phyloP scores from a whole-genome alignment of 92 coral and sea anemone genomes.

The Pocillopora grandis region DNA sequence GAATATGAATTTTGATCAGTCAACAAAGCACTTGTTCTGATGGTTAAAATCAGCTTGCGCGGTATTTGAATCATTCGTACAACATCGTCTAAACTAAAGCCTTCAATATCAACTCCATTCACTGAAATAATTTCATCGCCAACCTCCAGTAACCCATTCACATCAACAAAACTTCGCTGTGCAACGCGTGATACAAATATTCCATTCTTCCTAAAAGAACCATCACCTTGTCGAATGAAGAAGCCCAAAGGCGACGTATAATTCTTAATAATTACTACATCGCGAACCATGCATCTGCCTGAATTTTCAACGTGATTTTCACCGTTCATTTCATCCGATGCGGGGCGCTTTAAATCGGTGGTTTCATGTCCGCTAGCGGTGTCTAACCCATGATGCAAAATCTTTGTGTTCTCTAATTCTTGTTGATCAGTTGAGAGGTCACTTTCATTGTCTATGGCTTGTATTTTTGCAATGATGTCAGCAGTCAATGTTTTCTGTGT shows the following conservation, averaged over 20 bases:
- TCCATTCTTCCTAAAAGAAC: constrained; percentile 57
- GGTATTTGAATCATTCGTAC: constrained; percentile 94
- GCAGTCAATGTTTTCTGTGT: constrained; percentile 33
- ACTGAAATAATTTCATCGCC: constrained; percentile 94
- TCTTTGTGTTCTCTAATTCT: constrained; percentile 14
- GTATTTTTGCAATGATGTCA: constrained; percentile 45
- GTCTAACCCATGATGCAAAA: constrained; percentile 3
- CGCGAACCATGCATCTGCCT: constrained; percentile 24
- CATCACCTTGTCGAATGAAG: constrained; percentile 88
- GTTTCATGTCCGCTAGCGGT: constrained; percentile 2
- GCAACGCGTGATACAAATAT: constrained; percentile 88
- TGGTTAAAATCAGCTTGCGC: constrained; percentile 69
- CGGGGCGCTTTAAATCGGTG: background rate
- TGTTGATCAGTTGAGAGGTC: constrained; percentile 7
- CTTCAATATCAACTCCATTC: constrained; percentile 74
- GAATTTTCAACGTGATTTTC: constrained; percentile 15
- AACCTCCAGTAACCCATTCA: constrained; percentile 65
- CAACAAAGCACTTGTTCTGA: constrained; percentile 39
- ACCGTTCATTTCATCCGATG: constrained; percentile 13
- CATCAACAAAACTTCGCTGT: constrained; percentile 79
- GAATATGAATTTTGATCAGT: constrained; percentile 13
- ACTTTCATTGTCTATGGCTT: constrained; percentile 44
- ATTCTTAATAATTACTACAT: constrained; percentile 71
- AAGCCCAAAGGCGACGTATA: constrained; percentile 87
- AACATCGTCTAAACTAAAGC: constrained; percentile 77